A percentile compares a stretch with the other conserved stretches of the same genome.
Evolutionary conservation across 2,113 vertebrate species (phyloP).

Genomic region (Osmerus eperlanus): DNA sequence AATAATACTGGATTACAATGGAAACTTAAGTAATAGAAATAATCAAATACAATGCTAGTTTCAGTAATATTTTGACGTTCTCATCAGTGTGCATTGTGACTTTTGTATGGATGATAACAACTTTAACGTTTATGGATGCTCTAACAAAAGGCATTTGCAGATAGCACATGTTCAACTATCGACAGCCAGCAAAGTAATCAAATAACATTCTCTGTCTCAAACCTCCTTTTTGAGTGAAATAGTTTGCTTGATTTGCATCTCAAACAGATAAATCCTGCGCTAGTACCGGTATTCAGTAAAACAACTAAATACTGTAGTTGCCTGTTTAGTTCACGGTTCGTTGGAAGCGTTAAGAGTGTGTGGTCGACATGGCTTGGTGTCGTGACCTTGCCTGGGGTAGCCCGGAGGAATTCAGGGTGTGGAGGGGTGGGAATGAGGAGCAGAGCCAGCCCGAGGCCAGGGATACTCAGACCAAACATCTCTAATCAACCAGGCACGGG

Average conservation of each 20-base stretch:
- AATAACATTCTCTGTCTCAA: constrained; percentile 22
- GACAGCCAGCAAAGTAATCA: constrained; percentile 26
- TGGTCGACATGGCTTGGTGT: neutral
- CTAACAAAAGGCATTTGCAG: constrained; percentile 46
- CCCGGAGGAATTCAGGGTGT: constrained; percentile 8
- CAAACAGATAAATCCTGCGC: neutral
- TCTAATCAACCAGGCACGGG: too few species aligned
- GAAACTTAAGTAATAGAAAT: too few species aligned
- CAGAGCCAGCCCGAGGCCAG: neutral
- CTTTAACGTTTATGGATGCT: constrained; percentile 37
- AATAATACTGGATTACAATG: too few species aligned
- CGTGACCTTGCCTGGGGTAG: constrained; percentile 29
- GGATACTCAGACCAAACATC: too few species aligned
- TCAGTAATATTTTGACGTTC: too few species aligned
- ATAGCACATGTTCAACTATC: constrained; percentile 39
- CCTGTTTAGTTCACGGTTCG: too few species aligned
- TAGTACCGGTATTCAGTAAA: neutral
- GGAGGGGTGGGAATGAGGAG: too few species aligned
- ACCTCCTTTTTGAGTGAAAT: constrained; percentile 31
- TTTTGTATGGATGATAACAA: constrained; percentile 37
- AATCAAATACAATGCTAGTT: too few species aligned
- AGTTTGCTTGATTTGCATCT: constrained; percentile 20
- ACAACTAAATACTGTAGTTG: neutral
- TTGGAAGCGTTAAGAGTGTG: too few species aligned
- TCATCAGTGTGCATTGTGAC: neutral